Evolutionary conservation across 2,888 invertebrate species (phyloP).

Genomic region (Eupithecia exiguata): DNA sequence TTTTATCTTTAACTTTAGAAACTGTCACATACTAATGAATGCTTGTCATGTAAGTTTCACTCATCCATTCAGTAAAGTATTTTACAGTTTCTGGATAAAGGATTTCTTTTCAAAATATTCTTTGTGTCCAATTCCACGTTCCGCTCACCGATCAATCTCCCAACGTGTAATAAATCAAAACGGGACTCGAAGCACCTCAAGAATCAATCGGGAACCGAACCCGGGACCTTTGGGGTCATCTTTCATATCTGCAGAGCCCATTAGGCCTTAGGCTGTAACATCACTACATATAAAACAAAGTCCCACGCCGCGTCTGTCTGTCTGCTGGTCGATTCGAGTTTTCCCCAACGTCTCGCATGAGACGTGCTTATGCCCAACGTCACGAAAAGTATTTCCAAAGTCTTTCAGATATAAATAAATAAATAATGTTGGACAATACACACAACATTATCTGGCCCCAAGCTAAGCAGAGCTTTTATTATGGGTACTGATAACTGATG

Average conservation of each 20-base stretch:
- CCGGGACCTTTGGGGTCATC: slow-evolving; percentile 27
- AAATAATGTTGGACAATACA: too few species aligned
- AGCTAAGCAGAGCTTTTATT: too few species aligned
- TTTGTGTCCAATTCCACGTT: background rate
- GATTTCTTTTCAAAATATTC: background rate
- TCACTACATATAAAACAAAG: background rate
- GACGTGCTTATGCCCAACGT: too few species aligned
- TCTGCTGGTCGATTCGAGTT: background rate
- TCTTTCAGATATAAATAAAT: too few species aligned
- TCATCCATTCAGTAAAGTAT: too few species aligned
- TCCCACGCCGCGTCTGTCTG: background rate
- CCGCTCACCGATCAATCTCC: background rate
- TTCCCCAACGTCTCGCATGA: too few species aligned
- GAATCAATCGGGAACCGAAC: slow-evolving; percentile 32
- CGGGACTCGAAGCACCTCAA: slow-evolving; percentile 22
- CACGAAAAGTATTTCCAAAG: too few species aligned
- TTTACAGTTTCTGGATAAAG: background rate
- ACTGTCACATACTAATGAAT: background rate
- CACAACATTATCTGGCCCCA: too few species aligned
- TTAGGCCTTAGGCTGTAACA: slow-evolving; percentile 24
- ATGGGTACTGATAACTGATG: too few species aligned
- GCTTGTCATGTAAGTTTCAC: background rate
- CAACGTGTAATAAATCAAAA: slow-evolving; percentile 13
- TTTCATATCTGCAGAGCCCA: slow-evolving; percentile 19
- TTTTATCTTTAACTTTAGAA: too few species aligned